These are phyloP conservation scores for Asarcornis scutulata DNA, from an alignment of 2,113 vertebrate genomes.

Conservation along the genomic window DNA sequence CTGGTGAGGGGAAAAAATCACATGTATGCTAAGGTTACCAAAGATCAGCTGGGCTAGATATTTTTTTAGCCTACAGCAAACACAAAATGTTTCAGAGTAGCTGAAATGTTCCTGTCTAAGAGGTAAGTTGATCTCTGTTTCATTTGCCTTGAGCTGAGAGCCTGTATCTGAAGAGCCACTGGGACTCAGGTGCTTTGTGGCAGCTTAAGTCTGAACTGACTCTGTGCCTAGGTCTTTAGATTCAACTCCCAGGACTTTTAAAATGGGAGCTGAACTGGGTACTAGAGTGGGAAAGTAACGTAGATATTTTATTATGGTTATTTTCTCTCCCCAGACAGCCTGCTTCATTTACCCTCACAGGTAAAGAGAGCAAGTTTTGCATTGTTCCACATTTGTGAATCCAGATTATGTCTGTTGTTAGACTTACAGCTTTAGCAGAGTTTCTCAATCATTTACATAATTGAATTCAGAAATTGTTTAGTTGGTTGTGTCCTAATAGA, in stretches of 20 bases:
- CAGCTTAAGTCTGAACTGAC: background rate
- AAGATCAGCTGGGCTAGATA: background rate
- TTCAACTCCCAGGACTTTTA: background rate
- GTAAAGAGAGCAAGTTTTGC: background rate
- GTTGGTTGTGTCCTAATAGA: background rate
- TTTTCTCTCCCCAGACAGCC: background rate
- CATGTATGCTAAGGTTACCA: background rate
- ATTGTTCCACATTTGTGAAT: background rate
- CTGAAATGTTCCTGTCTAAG: background rate
- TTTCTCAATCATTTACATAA: background rate
- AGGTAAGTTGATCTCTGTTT: background rate
- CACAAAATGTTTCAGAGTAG: background rate
- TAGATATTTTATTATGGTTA: background rate
- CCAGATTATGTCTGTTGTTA: background rate
- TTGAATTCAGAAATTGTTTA: background rate
- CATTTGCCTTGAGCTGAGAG: background rate
- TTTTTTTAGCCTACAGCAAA: background rate
- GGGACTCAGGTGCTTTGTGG: background rate
- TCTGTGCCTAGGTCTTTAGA: background rate
- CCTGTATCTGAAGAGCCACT: background rate
- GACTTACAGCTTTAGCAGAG: background rate
- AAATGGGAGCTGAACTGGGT: background rate
- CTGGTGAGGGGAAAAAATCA: background rate
- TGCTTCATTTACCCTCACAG: background rate
- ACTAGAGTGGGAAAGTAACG: background rate